A percentile compares a stretch with the other conserved stretches of the same genome.
These are phyloP conservation scores for Pterocles gutturalis DNA, from an alignment of 2,113 vertebrate genomes.

Conservation along the genomic window DNA sequence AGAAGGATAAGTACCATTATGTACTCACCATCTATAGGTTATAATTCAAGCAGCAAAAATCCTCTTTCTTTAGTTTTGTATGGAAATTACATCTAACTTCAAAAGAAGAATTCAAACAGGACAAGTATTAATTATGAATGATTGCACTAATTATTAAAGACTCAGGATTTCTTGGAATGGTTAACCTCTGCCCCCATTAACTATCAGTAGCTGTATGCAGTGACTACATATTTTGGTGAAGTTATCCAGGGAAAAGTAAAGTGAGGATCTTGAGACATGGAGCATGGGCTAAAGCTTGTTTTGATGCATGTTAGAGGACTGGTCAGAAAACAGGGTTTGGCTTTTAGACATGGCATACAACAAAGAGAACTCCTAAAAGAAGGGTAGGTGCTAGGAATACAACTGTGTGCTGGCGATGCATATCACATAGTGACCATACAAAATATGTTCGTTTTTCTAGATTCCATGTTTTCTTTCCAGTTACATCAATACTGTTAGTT, in stretches of 20 bases:
- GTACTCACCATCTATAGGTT: neutral
- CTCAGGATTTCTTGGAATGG: neutral
- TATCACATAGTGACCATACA: neutral
- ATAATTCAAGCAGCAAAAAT: neutral
- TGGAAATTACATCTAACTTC: neutral
- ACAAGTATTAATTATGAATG: neutral
- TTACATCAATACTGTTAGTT: neutral
- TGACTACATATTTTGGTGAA: neutral
- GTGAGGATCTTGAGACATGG: neutral
- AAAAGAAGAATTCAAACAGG: neutral
- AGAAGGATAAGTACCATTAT: neutral
- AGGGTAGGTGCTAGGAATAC: neutral
- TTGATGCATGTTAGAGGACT: neutral
- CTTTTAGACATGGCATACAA: neutral
- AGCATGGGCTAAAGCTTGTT: neutral
- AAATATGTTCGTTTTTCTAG: neutral
- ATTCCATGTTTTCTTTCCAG: neutral
- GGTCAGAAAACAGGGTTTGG: rapidly evolving
- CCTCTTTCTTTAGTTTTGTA: neutral
- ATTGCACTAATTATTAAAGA: neutral
- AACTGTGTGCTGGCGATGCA: neutral
- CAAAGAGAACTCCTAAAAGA: neutral
- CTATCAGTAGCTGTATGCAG: neutral
- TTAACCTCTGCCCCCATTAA: neutral
- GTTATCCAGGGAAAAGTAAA: neutral